Conservation (phyloP, 2,797 vertebrate genomes). For the Orestias chungarensis region DNA sequence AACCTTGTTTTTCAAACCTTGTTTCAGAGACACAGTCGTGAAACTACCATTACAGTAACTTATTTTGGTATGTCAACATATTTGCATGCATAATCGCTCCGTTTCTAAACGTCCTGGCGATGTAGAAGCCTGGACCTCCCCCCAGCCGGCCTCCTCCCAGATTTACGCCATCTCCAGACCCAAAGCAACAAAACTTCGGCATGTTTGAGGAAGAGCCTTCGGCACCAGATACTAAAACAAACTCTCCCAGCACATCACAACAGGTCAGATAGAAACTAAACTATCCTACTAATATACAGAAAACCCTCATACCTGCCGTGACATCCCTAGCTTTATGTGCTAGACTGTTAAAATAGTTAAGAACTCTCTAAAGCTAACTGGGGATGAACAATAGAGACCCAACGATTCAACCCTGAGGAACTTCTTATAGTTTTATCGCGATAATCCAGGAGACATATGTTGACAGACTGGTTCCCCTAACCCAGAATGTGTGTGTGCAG, state of each 20-base stretch:
- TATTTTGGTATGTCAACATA: slow-evolving; percentile 6
- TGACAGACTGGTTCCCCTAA: neutral
- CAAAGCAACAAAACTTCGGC: slow-evolving; percentile 66
- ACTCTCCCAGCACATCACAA: slow-evolving; percentile 54
- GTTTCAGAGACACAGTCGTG: neutral
- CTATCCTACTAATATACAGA: neutral
- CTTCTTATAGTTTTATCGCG: neutral
- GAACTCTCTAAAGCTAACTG: neutral
- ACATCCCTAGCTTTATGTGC: neutral
- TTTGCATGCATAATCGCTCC: slow-evolving; percentile 28
- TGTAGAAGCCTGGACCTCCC: slow-evolving; percentile 83
- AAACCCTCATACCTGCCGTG: neutral
- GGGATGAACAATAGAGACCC: neutral
- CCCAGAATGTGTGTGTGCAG: slow-evolving; percentile 32
- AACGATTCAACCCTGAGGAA: neutral
- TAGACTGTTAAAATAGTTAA: neutral
- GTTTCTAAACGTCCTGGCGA: slow-evolving; percentile 17
- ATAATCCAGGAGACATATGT: neutral
- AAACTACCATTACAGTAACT: too few species aligned
- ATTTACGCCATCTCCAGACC: slow-evolving; percentile 84
- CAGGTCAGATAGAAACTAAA: slow-evolving; percentile 82
- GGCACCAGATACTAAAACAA: slow-evolving; percentile 79
- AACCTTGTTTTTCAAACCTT: neutral
- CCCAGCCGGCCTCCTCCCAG: slow-evolving; percentile 67
- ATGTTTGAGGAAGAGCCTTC: slow-evolving; percentile 81